Base-by-base conservation (phyloP, 2,113 vertebrate genomes). In the Meleagris gallopavo region DNA sequence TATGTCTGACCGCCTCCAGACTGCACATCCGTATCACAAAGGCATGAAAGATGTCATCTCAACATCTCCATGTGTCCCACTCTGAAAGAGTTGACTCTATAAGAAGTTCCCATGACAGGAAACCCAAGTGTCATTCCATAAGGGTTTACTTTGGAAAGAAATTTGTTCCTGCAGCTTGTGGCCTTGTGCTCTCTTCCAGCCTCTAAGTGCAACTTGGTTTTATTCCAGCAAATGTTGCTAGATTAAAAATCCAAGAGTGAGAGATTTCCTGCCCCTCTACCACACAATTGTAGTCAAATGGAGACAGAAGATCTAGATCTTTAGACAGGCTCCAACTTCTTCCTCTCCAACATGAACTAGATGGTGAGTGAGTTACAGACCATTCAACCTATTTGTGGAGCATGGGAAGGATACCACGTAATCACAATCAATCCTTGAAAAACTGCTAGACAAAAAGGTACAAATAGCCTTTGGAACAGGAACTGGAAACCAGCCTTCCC, bases 91-190 rank as follows among this genome's bases (percentile, higher is more conserved):
- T 22, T 89, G 4, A 1, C n/a, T 73, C 38, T 22, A 22, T 19
- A 88, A 88, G 40, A 62, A 41, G 7, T 96, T 96, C 94, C 80
- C 95, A 94, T 93, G 88, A 38, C 72, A 12, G 1, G 60, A 89
- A 95, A 32, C 64, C 41, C 60, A 46, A 88, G 34, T 78, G 70
- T 94, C 86, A 86, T 96, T 94, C 91, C 94, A 24, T 50, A n/a
- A 34, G 50, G 38, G 34, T 91, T 97, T 95, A 93, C 79, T 95
- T 95, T 95, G 95, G 94, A 96, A 77, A 83, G 79, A 60, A 90
- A 40, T 8, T 91, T 46, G 25, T 32, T 86, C 90, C 43, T 88
- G 34, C 71, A 88, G 87, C 69, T 86, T 36, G 4, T 67, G 50
- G 46, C 64, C 43, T 2, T 19, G 50, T 77, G 91, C 93, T 38